Conservation (phyloP, 1,140 invertebrate species). For the Odontomachus brunneus region DNA sequence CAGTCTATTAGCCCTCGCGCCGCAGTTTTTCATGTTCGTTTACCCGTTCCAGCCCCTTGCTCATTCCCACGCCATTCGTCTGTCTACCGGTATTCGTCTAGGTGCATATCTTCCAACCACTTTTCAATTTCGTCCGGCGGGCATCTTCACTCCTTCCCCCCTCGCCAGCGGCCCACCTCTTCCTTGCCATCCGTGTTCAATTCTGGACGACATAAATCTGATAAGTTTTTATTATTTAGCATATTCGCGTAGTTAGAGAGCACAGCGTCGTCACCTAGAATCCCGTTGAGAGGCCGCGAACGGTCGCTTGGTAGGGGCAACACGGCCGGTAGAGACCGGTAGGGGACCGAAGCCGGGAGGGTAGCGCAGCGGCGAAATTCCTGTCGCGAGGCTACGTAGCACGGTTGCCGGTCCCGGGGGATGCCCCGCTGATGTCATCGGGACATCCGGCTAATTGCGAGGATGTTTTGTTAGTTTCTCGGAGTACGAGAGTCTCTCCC, state of each 20-base stretch:
- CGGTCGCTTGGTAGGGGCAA: slow-evolving; percentile 42
- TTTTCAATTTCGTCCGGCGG: slow-evolving; percentile 79
- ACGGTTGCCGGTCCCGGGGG: slow-evolving; percentile 67
- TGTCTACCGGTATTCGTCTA: slow-evolving; percentile 70
- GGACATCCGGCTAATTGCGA: slow-evolving; percentile 82
- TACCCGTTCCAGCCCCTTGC: slow-evolving; percentile 67
- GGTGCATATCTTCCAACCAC: slow-evolving; percentile 70
- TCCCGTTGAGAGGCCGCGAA: slow-evolving; percentile 23
- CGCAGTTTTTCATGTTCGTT: slow-evolving; percentile 72
- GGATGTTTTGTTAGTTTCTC: slow-evolving; percentile 81
- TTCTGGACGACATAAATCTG: slow-evolving; percentile 67
- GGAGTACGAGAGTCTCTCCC: slow-evolving; percentile 75
- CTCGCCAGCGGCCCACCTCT: background rate
- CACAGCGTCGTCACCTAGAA: slow-evolving; percentile 48
- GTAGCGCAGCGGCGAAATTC: slow-evolving; percentile 66
- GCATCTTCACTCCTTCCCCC: background rate
- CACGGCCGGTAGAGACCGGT: slow-evolving; percentile 23
- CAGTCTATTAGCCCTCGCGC: slow-evolving; percentile 61
- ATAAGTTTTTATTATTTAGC: slow-evolving; percentile 82
- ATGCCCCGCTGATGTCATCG: slow-evolving; percentile 79
- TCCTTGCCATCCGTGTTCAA: slow-evolving; percentile 38
- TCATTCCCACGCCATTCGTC: slow-evolving; percentile 68
- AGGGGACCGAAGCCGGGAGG: slow-evolving; percentile 50
- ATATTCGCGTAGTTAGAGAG: slow-evolving; percentile 24
- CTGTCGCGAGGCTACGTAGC: slow-evolving; percentile 48